phyloP scores from a whole-genome alignment of 2,797 vertebrate species.

The Microctenopoma steveboyesi region DNA sequence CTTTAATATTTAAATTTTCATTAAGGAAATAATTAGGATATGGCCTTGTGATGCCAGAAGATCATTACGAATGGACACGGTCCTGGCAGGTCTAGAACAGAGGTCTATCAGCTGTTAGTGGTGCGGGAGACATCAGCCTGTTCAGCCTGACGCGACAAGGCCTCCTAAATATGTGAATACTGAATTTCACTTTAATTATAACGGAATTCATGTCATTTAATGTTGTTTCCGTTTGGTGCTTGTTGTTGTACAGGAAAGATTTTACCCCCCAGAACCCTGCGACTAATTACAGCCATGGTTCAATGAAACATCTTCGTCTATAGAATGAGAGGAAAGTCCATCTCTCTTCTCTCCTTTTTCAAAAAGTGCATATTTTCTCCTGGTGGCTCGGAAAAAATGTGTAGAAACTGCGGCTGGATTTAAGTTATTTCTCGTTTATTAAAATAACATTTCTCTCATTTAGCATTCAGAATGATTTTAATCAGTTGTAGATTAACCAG shows the following conservation, averaged over 20 bases:
- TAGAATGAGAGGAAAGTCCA: too few species aligned
- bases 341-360: too few species aligned
- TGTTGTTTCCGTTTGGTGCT: conserved; percentile 20
- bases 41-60: conserved; percentile 65
- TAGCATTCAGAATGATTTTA: too few species aligned
- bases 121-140: conserved; percentile 49
- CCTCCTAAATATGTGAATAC: conserved; percentile 59
- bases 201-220: too few species aligned
- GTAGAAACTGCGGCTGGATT: too few species aligned
- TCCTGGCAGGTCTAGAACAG: conserved; percentile 46
- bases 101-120: conserved; percentile 56
- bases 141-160: conserved; percentile 73
- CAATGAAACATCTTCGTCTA: too few species aligned
- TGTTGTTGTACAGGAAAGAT: conserved; percentile 5
- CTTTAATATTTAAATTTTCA: conserved; percentile 51
- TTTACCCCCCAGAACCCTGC: background rate
- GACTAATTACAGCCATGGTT: conserved; percentile 16
- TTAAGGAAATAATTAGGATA: conserved; percentile 51
- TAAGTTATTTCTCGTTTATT: too few species aligned
- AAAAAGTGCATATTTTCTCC: too few species aligned
- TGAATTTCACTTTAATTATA: conserved; percentile 32
- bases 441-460: too few species aligned
- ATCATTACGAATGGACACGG: conserved; percentile 59
- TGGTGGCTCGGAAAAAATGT: too few species aligned
- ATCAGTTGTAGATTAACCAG: too few species aligned